Evolutionary conservation across 1,140 invertebrate species (phyloP), one percentile per base, ranked within the genome.

Genomic region (Drosophila eugracilis): DNA sequence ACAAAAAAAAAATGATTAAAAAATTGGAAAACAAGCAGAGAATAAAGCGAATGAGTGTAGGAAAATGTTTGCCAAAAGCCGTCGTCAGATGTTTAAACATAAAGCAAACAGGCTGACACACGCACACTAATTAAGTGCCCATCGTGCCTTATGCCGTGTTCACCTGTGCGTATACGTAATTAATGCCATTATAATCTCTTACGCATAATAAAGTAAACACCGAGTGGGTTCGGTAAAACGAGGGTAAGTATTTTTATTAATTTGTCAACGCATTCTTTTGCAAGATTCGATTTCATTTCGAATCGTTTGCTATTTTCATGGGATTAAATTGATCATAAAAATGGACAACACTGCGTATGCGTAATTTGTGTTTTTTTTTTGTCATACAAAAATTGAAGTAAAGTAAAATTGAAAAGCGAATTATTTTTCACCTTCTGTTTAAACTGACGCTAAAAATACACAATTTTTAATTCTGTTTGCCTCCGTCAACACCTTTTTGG

Each of bases 151-250:
- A 19, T 59, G 22, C 42, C 47, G 26, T 44, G 77, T 77, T 55
- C 77, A 81, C 80, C 80, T 81, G 80, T 75, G 74, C 83, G 83
- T 86, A 88, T 88, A 83, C 83, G 81, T 83, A 86, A 86, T 86
- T 86, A 86, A 86, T 86, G 78, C 57, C 83, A 83, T 83, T 86
- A 88, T 86, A 86, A 86, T 86, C 81, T 78, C 74, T 89, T 86
- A 78, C 78, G 84, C 81, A 88, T 83, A 88, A 88, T 83, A 75
- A 86, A 66, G 76, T 62, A 84, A 84, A 78, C 42, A 48, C n/a
- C n/a, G n/a, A n/a, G n/a, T n/a, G n/a, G n/a, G n/a, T n/a, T n/a
- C n/a, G n/a, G n/a, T n/a, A n/a, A n/a, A n/a, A n/a, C n/a, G n/a
- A 14, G 41, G 71, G 24, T 28, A 15, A 36, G 55, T 36, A 62